Conservation (phyloP, 2,888 invertebrate species). For the Rhogogaster chlorosoma region DNA sequence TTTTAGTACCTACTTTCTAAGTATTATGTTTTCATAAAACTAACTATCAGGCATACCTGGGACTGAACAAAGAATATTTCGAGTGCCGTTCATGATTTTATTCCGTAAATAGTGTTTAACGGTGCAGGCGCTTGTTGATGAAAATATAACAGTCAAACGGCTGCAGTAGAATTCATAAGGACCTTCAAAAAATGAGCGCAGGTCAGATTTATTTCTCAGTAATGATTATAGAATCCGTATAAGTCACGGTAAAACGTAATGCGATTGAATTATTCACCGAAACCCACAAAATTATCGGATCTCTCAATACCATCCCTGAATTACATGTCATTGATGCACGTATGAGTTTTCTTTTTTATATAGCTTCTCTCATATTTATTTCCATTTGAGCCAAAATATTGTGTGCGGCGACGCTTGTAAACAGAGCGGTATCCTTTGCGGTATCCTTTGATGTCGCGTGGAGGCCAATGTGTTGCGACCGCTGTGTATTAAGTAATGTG, state of each 20-base stretch:
- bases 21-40: too few species aligned
- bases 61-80: constrained; percentile 11
- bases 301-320: neutral
- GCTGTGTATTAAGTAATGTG: neutral
- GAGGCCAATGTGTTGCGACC: neutral
- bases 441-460: neutral
- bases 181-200: neutral
- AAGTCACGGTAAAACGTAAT: neutral
- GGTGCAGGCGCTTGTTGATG: constrained; percentile 6
- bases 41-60: neutral
- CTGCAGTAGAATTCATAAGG: neutral
- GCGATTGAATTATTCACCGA: neutral
- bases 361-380: neutral
- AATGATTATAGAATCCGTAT: neutral
- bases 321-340: constrained; percentile 13
- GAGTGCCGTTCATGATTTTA: neutral
- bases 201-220: neutral
- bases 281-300: neutral
- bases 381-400: neutral
- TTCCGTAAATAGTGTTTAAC: constrained; percentile 5
- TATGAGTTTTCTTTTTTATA: too few species aligned
- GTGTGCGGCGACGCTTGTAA: neutral
- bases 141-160: neutral
- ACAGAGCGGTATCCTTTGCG: too few species aligned
- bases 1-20: too few species aligned